These are phyloP conservation scores for Intellagama lesueurii DNA, from an alignment of 2,797 vertebrate species.

Conservation along the genomic window DNA sequence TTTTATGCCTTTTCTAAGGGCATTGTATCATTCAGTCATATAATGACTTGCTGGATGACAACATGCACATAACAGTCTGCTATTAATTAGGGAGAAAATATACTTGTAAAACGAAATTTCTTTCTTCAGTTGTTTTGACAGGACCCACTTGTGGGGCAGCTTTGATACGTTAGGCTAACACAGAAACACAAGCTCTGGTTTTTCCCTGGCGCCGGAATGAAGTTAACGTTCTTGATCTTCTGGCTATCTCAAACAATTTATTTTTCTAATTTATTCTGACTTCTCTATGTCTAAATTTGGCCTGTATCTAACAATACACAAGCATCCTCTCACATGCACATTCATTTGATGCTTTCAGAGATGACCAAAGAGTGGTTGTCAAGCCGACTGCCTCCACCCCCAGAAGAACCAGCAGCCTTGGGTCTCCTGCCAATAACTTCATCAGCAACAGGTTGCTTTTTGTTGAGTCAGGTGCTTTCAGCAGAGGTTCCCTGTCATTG, in stretches of 20 bases:
- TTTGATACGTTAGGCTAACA: conserved; percentile 34
- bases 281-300: neutral
- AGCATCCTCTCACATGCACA: too few species aligned
- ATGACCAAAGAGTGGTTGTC: too few species aligned
- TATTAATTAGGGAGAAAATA: conserved; percentile 12
- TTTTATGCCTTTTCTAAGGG: conserved; percentile 45
- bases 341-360: too few species aligned
- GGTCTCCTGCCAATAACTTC: too few species aligned
- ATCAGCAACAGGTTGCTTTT: too few species aligned
- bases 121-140: conserved; percentile 37
- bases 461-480: too few species aligned
- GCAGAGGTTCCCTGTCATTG: too few species aligned
- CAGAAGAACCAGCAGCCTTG: too few species aligned
- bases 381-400: too few species aligned
- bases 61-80: neutral
- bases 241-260: neutral
- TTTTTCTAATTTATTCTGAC: neutral
- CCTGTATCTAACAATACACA: neutral
- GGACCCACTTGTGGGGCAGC: conserved; percentile 12
- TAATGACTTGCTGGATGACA: conserved; percentile 21
- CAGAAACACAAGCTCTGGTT: neutral
- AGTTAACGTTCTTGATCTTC: conserved; percentile 7
- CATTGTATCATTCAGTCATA: conserved; percentile 24
- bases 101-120: conserved; percentile 43
- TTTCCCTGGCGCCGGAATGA: neutral